Conservation (phyloP, 2,797 vertebrate genomes). For the Gymnothorax reevesii region DNA sequence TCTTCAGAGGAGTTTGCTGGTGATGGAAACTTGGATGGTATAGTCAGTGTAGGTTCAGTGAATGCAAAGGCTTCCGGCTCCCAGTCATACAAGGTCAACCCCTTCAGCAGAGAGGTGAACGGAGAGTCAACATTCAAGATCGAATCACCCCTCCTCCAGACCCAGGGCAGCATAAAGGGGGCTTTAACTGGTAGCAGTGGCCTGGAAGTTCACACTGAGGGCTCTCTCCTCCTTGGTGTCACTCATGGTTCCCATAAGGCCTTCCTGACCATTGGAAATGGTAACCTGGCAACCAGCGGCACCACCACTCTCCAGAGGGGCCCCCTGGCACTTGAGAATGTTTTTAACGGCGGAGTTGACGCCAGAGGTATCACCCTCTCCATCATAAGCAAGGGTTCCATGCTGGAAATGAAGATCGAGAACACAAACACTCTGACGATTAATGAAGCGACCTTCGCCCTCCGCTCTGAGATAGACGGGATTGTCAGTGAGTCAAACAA, state of each 20-base stretch:
- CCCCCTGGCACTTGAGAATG: slow-evolving; percentile 81
- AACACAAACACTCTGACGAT: slow-evolving; percentile 79
- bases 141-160: slow-evolving; percentile 76
- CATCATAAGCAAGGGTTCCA: slow-evolving; percentile 76
- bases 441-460: slow-evolving; percentile 70
- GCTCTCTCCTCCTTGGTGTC: slow-evolving; percentile 73
- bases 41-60: slow-evolving; percentile 69
- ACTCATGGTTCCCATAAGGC: slow-evolving; percentile 83
- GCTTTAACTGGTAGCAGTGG: slow-evolving; percentile 70
- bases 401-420: slow-evolving; percentile 78
- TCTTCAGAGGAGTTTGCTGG: slow-evolving; percentile 65
- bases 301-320: slow-evolving; percentile 81
- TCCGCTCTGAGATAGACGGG: slow-evolving; percentile 81
- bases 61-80: slow-evolving; percentile 69
- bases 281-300: slow-evolving; percentile 81
- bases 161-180: slow-evolving; percentile 75
- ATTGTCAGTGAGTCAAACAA: slow-evolving; percentile 77
- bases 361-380: slow-evolving; percentile 77
- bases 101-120: slow-evolving; percentile 63
- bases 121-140: slow-evolving; percentile 77
- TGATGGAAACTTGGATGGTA: slow-evolving; percentile 74
- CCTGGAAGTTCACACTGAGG: slow-evolving; percentile 82
- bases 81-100: slow-evolving; percentile 69
- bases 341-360: slow-evolving; percentile 79
- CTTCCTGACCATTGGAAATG: slow-evolving; percentile 71